Percentiles rank a stretch among this genome's conserved stretches.
Conservation (phyloP, 2,797 vertebrate species). For the Eupleurogrammus muticus region DNA sequence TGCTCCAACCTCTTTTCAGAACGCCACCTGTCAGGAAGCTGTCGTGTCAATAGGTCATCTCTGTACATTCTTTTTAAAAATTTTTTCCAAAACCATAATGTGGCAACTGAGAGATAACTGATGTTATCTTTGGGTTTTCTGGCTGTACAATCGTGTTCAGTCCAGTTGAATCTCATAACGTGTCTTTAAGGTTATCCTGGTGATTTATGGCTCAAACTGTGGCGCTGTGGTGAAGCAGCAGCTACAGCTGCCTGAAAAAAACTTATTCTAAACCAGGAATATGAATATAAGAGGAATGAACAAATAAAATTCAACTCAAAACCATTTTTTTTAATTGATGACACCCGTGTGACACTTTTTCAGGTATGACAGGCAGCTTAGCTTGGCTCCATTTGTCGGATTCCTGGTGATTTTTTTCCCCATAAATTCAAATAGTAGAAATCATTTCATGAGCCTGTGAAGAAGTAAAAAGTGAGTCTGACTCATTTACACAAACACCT, state of each 20-base stretch:
- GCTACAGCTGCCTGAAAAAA: slow-evolving; percentile 18
- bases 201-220: slow-evolving; percentile 1
- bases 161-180: not conserved
- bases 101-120: not conserved
- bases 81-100: not conserved
- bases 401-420: no score
- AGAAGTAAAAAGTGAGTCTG: not conserved
- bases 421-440: no score
- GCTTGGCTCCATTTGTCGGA: no score
- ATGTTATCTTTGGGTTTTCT: no score
- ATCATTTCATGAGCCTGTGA: not conserved
- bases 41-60: slow-evolving; percentile 7
- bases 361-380: no score
- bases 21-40: slow-evolving; percentile 39
- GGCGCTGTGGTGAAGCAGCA: slow-evolving; percentile 6
- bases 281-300: slow-evolving; percentile 4
- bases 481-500: not conserved
- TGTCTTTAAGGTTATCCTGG: not conserved
- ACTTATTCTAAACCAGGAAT: not conserved
- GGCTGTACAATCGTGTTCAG: not conserved
- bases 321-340: not conserved
- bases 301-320: not conserved
- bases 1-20: slow-evolving; percentile 27
- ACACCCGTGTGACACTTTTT: not conserved
- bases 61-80: not conserved